Percentiles rank a stretch among this genome's conserved stretches.
Evolutionary conservation across 2,888 invertebrate genomes (phyloP).

Genomic region (Cepaea hortensis): DNA sequence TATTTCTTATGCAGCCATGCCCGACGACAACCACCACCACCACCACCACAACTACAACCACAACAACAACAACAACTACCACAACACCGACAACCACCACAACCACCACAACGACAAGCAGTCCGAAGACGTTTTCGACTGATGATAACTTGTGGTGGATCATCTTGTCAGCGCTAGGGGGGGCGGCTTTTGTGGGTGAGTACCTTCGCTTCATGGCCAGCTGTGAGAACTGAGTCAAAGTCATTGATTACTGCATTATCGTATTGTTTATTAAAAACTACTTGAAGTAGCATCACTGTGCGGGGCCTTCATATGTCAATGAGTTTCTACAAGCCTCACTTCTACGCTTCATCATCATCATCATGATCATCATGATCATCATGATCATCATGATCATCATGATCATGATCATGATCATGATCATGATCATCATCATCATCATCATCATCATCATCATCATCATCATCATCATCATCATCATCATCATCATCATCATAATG

Average conservation of each 20-base stretch:
- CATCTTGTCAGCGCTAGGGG: slow-evolving; percentile 19
- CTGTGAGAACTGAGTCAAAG: not conserved
- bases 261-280: not conserved
- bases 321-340: not conserved
- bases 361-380: not conserved
- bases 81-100: slow-evolving; percentile 43
- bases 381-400: not conserved
- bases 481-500: not conserved
- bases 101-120: not conserved
- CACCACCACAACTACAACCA: slow-evolving; percentile 38
- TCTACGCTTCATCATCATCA: slow-evolving; percentile 15
- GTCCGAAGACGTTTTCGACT: not conserved
- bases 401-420: not conserved
- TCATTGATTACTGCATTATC: not conserved
- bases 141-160: slow-evolving; percentile 43
- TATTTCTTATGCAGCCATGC: slow-evolving; percentile 3
- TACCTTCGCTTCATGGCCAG: not conserved
- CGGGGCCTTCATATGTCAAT: not conserved
- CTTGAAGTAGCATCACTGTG: no score
- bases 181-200: slow-evolving; percentile 33
- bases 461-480: slow-evolving; percentile 21
- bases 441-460: not conserved
- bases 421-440: slow-evolving; percentile 36
- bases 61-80: slow-evolving; percentile 42
- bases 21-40: slow-evolving; percentile 36